Evolutionary conservation across 2,797 vertebrate genomes (phyloP).

Genomic region (Rhinatrema bivittatum): DNA sequence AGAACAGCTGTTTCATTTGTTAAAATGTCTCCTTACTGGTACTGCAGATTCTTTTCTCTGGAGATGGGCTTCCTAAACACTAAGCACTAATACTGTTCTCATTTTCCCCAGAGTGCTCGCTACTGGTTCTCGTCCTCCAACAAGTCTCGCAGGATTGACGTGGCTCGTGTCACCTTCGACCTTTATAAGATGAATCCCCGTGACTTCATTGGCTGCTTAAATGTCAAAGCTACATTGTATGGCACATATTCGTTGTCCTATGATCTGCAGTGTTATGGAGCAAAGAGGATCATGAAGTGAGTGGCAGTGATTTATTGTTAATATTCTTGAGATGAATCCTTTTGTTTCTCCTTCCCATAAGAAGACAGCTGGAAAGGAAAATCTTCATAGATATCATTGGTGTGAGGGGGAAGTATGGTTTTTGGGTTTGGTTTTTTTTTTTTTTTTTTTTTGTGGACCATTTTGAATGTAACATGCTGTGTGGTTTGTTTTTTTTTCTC

Average conservation of each 20-base stretch:
- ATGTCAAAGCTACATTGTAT: constrained; percentile 78
- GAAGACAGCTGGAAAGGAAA: too few species aligned
- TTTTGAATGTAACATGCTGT: too few species aligned
- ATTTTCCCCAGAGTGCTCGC: constrained; percentile 31
- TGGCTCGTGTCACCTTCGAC: constrained; percentile 80
- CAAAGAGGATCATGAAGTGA: constrained; percentile 80
- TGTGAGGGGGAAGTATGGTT: too few species aligned
- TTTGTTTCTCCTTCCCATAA: too few species aligned
- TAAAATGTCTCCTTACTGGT: too few species aligned
- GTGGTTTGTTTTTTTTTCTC: background rate
- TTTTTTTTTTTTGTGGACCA: too few species aligned
- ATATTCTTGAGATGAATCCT: too few species aligned
- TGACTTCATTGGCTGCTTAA: constrained; percentile 85
- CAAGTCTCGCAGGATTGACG: constrained; percentile 57
- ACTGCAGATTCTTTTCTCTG: background rate
- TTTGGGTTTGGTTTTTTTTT: too few species aligned
- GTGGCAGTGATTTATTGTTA: constrained; percentile 28
- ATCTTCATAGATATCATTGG: too few species aligned
- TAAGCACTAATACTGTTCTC: background rate
- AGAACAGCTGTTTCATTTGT: too few species aligned
- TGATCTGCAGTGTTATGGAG: constrained; percentile 74
- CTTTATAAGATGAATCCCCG: constrained; percentile 83
- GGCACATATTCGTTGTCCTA: constrained; percentile 83
- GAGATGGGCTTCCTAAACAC: background rate
- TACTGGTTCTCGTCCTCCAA: constrained; percentile 38